Evolutionary conservation across 2,113 vertebrate genomes (phyloP).

Genomic region (Lagopus muta): DNA sequence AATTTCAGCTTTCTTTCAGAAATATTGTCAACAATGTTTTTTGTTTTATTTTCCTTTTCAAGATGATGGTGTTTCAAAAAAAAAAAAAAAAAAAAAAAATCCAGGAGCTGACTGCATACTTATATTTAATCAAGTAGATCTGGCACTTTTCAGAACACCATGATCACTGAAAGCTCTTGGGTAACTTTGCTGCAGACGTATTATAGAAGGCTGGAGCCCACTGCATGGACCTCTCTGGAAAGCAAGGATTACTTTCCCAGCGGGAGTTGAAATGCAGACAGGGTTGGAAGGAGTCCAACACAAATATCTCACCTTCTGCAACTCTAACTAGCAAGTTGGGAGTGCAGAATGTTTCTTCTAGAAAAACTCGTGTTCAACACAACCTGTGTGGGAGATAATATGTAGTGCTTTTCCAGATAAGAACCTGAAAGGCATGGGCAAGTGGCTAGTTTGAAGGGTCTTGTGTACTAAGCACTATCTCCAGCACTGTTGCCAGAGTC

Average conservation of each 20-base stretch:
- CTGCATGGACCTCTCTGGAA: not conserved
- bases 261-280: not conserved
- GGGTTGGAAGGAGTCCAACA: not conserved
- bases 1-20: conserved; percentile 3
- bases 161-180: not conserved
- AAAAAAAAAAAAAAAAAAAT: not conserved
- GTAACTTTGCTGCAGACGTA: not conserved
- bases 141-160: not conserved
- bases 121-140: not conserved
- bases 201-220: not conserved
- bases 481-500: not conserved
- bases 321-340: not conserved
- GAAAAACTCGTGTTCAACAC: not conserved
- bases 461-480: not conserved
- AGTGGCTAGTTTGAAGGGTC: not conserved
- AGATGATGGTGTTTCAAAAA: not conserved
- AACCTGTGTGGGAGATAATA: not conserved
- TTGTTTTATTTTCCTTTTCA: not conserved
- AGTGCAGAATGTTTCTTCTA: not conserved
- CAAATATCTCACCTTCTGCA: not conserved
- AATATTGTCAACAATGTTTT: not conserved
- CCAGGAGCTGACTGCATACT: not conserved
- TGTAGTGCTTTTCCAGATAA: not conserved
- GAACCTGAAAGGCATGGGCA: not conserved
- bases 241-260: not conserved